These are phyloP conservation scores for Platichthys flesus DNA, from an alignment of 2,113 vertebrate genomes.

Conservation along the genomic window DNA sequence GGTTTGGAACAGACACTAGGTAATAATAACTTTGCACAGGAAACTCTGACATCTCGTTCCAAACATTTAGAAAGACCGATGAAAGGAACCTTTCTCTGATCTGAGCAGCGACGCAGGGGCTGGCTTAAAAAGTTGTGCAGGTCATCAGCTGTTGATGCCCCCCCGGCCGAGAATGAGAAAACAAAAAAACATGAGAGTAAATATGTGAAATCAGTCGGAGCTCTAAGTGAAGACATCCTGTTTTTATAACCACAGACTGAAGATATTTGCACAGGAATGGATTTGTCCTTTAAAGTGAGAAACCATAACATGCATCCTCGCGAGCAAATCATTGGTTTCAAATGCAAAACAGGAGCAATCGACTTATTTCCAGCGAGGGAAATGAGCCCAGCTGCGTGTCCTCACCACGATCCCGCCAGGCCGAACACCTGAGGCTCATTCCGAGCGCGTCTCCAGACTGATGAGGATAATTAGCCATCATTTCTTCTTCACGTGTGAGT, in stretches of 20 bases:
- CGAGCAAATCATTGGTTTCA: conserved; percentile 47
- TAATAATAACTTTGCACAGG: too few relatives aligned
- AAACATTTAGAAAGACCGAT: not conserved
- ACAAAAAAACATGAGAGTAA: not conserved
- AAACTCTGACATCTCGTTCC: not conserved
- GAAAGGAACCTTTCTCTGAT: not conserved
- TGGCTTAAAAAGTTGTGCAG: not conserved
- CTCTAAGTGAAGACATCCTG: not conserved
- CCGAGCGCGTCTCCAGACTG: conserved; percentile 51
- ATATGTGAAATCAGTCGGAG: not conserved
- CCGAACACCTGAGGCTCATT: conserved; percentile 75
- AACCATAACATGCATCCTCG: not conserved
- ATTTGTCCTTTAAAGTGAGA: conserved; percentile 36
- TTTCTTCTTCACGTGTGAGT: conserved; percentile 30
- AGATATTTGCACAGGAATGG: conserved; percentile 2
- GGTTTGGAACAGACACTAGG: too few relatives aligned
- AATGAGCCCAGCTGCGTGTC: conserved; percentile 68
- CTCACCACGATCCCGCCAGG: conserved; percentile 26
- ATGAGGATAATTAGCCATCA: conserved; percentile 73
- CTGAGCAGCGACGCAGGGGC: not conserved
- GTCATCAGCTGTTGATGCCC: not conserved
- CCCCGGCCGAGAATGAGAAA: not conserved
- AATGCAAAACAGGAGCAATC: conserved; percentile 45
- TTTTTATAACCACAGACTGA: conserved; percentile 18
- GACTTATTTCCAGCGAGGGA: conserved; percentile 54